Base-by-base conservation (phyloP, 2,113 vertebrate genomes). In the Camarhynchus parvulus region DNA sequence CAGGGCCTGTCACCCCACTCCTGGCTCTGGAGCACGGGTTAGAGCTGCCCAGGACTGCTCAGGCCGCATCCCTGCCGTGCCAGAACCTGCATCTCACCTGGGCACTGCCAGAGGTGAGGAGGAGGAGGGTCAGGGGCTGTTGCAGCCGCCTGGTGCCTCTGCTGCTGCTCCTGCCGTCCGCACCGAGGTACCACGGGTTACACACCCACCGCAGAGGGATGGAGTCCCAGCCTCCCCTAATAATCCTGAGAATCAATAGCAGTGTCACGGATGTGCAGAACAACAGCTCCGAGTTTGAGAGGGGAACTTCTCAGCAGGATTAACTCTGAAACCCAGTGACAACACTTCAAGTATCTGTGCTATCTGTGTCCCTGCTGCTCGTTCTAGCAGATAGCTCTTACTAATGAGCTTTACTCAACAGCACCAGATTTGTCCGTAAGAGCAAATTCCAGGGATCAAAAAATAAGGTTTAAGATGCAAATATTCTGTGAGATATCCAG, bases 311-410 rank as follows among this genome's bases (percentile, higher is more conserved):
- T 87, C 70, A 76, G 25, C 46, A 42, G 63, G 87, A 82, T 96
- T 97, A 94, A 94, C 80, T 88, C 83, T 68, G 92, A 92, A 92
- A 72, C 61, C 85, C 33, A 83, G 61, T 82, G 93, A 93, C 88
- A 90, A 94, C 64, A 30, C 24, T 90, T 49, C 20, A 63, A 79
- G 78, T 33, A 50, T 55, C 78, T 39, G n/a, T 50, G 47, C 78
- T 87, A 21, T 75, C 86, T 66, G 6, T 79, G 74, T 61, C 49
- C 83, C 84, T 3, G 33, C 72, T 77, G 93, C 81, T 92, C 79
- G 14, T 61, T 66, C 92, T 56, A 80, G 84, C 81, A 93, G 72
- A 79, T 67, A 42, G 70, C 72, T 93, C 74, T 75, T 82, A 28
- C 64, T 95, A 91, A 96, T 42, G 62, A 96, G 92, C 56, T 90